Conservation (phyloP, 2,113 vertebrate species). For the Sphyrna mokarran region DNA sequence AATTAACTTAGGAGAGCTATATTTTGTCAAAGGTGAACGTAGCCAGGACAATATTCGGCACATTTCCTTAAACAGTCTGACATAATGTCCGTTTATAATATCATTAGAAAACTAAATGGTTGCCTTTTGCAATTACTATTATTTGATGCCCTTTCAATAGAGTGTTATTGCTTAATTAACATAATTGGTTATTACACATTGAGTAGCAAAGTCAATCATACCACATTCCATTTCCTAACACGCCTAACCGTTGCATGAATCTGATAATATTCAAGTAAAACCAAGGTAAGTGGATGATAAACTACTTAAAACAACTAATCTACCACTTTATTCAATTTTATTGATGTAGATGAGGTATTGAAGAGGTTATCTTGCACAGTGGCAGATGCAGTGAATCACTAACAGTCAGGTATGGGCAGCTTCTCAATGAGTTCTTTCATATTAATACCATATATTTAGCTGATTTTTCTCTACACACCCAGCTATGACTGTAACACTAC, state of each 20-base stretch:
- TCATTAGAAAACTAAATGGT: background rate
- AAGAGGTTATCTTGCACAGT: background rate
- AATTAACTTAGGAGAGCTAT: background rate
- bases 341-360: background rate
- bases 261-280: background rate
- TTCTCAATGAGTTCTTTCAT: background rate
- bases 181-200: slow-evolving; percentile 4
- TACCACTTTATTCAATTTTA: background rate
- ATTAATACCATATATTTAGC: too few relatives aligned
- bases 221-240: background rate
- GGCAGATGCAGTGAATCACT: background rate
- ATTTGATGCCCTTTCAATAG: background rate
- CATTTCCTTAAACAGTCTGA: background rate
- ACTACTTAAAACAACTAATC: background rate
- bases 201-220: background rate
- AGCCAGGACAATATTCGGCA: background rate
- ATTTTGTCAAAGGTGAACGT: background rate
- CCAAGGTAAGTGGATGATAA: background rate
- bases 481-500: too few relatives aligned
- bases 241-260: background rate
- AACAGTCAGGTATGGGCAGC: background rate
- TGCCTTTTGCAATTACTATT: background rate
- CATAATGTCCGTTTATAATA: background rate
- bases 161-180: background rate
- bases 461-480: too few relatives aligned